phyloP scores from a whole-genome alignment of 2,888 invertebrate species.

The Lordiphosa fenestrarum region DNA sequence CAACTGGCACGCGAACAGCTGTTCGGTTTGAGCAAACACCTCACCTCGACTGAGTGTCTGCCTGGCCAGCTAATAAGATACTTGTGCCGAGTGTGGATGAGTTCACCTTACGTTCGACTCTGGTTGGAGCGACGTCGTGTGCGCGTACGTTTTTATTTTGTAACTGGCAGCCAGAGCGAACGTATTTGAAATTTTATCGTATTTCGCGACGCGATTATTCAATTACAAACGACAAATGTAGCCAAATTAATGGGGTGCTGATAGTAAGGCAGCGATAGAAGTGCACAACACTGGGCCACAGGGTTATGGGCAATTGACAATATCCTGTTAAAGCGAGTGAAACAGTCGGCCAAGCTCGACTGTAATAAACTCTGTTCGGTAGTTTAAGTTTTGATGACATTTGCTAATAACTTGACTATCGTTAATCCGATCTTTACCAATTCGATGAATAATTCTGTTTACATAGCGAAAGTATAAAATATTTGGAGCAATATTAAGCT shows the following conservation, averaged over 20 bases:
- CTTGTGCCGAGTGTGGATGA: conserved; percentile 14
- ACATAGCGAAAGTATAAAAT: too few relatives aligned
- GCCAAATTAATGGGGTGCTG: conserved; percentile 9
- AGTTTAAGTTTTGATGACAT: too few relatives aligned
- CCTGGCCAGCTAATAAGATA: conserved; percentile 31
- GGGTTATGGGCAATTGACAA: neutral
- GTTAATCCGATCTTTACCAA: too few relatives aligned
- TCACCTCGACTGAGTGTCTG: neutral
- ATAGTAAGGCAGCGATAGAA: conserved; percentile 10
- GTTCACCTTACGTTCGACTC: conserved; percentile 11
- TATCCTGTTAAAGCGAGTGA: neutral
- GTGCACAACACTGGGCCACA: conserved; percentile 14
- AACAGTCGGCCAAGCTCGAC: neutral
- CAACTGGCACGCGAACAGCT: conserved; percentile 46
- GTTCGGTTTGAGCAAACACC: conserved; percentile 23
- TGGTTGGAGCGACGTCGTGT: conserved; percentile 33
- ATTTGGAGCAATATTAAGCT: too few relatives aligned
- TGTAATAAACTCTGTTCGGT: too few relatives aligned
- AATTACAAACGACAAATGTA: conserved; percentile 24
- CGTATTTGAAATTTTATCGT: conserved; percentile 30
- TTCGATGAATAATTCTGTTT: too few relatives aligned
- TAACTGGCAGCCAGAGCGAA: conserved; percentile 45
- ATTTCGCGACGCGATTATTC: conserved; percentile 34
- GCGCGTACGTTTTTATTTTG: conserved; percentile 33
- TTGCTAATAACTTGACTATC: too few relatives aligned